These are phyloP conservation scores for Oenanthe oenanthe DNA, from an alignment of 2,113 vertebrate species.

Conservation along the genomic window DNA sequence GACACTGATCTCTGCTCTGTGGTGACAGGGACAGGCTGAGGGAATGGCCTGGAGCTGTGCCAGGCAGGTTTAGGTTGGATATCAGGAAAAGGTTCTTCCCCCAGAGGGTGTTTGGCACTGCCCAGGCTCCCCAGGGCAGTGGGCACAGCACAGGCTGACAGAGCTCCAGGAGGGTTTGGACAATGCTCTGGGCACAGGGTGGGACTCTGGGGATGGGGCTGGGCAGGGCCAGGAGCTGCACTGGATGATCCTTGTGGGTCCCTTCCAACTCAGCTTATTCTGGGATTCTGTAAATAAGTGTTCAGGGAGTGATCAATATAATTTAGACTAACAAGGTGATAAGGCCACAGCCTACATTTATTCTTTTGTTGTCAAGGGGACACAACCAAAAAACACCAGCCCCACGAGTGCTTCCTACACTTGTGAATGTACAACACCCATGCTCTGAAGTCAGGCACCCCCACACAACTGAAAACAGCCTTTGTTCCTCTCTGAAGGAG, in stretches of 20 bases:
- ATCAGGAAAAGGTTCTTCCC: too few species aligned
- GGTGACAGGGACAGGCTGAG: too few species aligned
- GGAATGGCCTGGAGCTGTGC: too few species aligned
- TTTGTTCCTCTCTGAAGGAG: background rate
- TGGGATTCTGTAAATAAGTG: background rate
- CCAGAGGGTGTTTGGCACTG: too few species aligned
- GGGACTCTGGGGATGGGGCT: background rate
- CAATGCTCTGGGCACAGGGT: background rate
- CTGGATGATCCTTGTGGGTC: rapidly evolving
- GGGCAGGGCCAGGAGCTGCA: background rate
- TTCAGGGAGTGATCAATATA: background rate
- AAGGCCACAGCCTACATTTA: background rate
- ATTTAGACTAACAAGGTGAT: rapidly evolving
- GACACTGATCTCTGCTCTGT: too few species aligned
- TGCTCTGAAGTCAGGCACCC: background rate
- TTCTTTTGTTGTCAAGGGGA: background rate
- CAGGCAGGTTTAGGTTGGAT: too few species aligned
- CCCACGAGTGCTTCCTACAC: background rate
- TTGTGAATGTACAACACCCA: background rate
- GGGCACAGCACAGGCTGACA: background rate
- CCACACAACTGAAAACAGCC: rapidly evolving
- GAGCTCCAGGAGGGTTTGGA: background rate
- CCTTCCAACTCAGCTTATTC: background rate
- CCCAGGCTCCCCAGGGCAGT: too few species aligned
- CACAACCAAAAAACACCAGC: background rate